Conservation (phyloP, 1,140 invertebrate species). For the Antheraea pernyi region DNA sequence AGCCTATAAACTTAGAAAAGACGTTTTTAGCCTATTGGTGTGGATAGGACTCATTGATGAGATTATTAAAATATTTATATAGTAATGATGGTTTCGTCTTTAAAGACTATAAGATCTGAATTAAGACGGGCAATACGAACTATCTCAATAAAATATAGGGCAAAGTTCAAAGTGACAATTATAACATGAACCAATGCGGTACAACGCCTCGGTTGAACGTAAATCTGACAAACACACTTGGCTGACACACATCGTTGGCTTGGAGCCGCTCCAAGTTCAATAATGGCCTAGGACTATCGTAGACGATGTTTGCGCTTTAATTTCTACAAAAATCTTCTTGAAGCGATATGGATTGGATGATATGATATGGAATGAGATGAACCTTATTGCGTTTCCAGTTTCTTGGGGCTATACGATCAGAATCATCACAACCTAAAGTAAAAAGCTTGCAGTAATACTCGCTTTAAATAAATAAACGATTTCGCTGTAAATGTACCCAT, state of each 20-base stretch:
- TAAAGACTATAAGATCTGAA: neutral
- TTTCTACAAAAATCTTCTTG: no score
- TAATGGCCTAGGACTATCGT: conserved; percentile 32
- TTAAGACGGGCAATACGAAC: neutral
- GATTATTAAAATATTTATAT: neutral
- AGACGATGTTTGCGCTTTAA: neutral
- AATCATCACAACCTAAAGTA: no score
- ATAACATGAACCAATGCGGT: conserved; percentile 11
- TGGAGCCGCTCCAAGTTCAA: conserved; percentile 44
- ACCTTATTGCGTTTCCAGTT: no score
- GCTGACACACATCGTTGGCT: conserved; percentile 38
- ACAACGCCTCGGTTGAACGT: conserved; percentile 26
- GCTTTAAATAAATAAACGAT: no score
- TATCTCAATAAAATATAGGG: neutral
- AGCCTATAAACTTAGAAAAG: no score
- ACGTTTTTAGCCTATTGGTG: no score
- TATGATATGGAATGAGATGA: no score
- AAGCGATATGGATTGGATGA: no score
- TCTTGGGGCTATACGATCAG: no score
- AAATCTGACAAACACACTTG: conserved; percentile 37
- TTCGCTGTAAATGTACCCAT: no score
- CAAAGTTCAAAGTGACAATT: conserved; percentile 9
- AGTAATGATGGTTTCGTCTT: neutral
- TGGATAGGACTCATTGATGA: no score
- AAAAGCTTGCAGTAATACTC: no score